A percentile compares a stretch with the other conserved stretches of the same genome.
These are phyloP conservation scores for Meleagris gallopavo DNA, from an alignment of 2,113 vertebrate genomes.

Conservation along the genomic window DNA sequence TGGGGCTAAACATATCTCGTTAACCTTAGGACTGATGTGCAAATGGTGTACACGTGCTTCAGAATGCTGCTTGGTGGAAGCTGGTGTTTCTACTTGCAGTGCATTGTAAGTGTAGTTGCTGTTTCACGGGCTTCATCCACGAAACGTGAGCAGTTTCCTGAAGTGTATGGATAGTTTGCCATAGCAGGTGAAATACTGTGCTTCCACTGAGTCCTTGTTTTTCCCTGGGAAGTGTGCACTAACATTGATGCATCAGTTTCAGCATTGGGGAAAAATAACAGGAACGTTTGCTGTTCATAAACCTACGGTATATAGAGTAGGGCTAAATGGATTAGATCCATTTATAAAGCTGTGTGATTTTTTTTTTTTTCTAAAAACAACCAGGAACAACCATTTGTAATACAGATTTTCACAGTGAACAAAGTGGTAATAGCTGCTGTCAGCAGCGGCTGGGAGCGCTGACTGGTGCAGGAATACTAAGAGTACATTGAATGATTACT, in stretches of 20 bases:
- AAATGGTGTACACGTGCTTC: conserved; percentile 62
- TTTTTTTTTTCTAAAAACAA: conserved; percentile 73
- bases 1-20: conserved; percentile 69
- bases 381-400: conserved; percentile 74
- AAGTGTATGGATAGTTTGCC: conserved; percentile 48
- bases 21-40: conserved; percentile 64
- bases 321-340: conserved; percentile 78
- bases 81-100: conserved; percentile 52
- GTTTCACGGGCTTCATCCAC: conserved; percentile 1
- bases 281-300: conserved; percentile 78
- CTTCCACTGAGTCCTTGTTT: conserved; percentile 59
- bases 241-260: conserved; percentile 67
- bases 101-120: neutral
- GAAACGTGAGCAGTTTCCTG: conserved; percentile 25
- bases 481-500: conserved; percentile 65
- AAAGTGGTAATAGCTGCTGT: conserved; percentile 72
- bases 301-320: conserved; percentile 76
- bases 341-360: conserved; percentile 78
- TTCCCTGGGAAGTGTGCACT: conserved; percentile 62
- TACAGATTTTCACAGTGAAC: conserved; percentile 71
- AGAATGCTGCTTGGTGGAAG: conserved; percentile 40
- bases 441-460: conserved; percentile 72
- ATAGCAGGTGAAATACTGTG: conserved; percentile 64
- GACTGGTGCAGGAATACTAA: conserved; percentile 75
- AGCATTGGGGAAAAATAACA: conserved; percentile 71